Base-by-base conservation (phyloP, 2,888 invertebrate genomes). In the Oxycera nigricornis region DNA sequence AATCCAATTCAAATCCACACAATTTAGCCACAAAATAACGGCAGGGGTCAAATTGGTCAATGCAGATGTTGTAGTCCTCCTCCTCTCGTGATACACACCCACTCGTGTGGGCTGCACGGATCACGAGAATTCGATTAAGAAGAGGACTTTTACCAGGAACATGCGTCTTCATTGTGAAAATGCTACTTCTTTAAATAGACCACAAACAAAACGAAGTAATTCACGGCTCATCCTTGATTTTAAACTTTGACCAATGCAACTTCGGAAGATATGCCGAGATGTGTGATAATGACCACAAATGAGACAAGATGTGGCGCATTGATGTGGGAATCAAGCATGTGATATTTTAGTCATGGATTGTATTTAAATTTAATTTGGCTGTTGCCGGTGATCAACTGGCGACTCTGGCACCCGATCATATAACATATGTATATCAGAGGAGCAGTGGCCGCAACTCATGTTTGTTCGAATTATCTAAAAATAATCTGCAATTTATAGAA, bases 111-210 rank as follows among this genome's bases (percentile, higher is more conserved):
- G 59, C 59, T 59, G 26, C 24, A 59, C 26, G 59, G n/a, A n/a
- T 59, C 59, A 59, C 59, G 59, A 59, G 59, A 59, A 59, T 59
- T 59, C 17, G n/a, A 59, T 14, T 4, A n/a, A n/a, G n/a, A n/a
- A n/a, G n/a, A n/a, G n/a, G n/a, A n/a, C n/a, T n/a, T n/a, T n/a
- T n/a, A n/a, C n/a, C n/a, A n/a, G n/a, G n/a, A n/a, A n/a, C n/a
- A n/a, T n/a, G n/a, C n/a, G n/a, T n/a, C n/a, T n/a, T n/a, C n/a
- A n/a, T n/a, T n/a, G n/a, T n/a, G n/a, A n/a, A n/a, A n/a, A n/a
- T n/a, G n/a, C n/a, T n/a, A n/a, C n/a, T n/a, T n/a, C n/a, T n/a
- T n/a, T n/a, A n/a, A n/a, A n/a, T n/a, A n/a, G n/a, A n/a, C n/a
- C n/a, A n/a, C n/a, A n/a, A n/a, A n/a, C n/a, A n/a, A n/a, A n/a